Evolutionary conservation across 2,888 invertebrate genomes (phyloP), one percentile per base, ranked within the genome.

Genomic region (Deilephila porcellus): DNA sequence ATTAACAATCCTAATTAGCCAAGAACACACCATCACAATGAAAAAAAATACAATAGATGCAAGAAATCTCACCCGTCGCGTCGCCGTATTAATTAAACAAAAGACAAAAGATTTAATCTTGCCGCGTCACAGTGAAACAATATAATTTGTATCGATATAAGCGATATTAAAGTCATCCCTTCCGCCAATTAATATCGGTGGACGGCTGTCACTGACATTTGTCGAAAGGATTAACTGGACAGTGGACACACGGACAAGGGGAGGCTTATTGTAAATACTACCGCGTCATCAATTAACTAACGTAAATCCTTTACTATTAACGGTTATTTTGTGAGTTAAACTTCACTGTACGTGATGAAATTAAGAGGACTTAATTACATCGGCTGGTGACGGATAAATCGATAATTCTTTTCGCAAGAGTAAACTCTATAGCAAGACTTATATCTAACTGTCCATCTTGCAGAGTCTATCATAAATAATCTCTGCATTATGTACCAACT

Each of bases 171-270:
- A 64, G 63, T 56, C 63, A 72, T 53, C 53, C 63, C 63, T 72
- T 72, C 20, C 34, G 53, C 53, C 60, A 60, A 70, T 73, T 73
- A 73, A 73, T 70, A 70, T 70, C 52, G 32, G 70, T 45, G 45
- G 45, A 45, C 60, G 20, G 20, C 60, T 45, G 70, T 70, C 52
- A 70, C 32, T 19, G 37, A 52, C 73, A 73, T 73, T 73, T 73
- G 73, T 73, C 73, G 62, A 73, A 73, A 74, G 74, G 74, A 71
- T 67, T 74, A 71, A 60, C 72, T 11, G 71, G 67, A 67, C 60
- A 60, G 71, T 11, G 71, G 67, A 67, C 60, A 64, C 75, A 73
- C 74, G 74, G 74, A 52, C 74, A 72, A 70, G 76, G 73, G 60
- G 52, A 70, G 70, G 72, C 70, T 76, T 74, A 72, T 72, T 63